Base-by-base conservation (phyloP, 2,888 invertebrate genomes). In the Lacanobia wlatinum region DNA sequence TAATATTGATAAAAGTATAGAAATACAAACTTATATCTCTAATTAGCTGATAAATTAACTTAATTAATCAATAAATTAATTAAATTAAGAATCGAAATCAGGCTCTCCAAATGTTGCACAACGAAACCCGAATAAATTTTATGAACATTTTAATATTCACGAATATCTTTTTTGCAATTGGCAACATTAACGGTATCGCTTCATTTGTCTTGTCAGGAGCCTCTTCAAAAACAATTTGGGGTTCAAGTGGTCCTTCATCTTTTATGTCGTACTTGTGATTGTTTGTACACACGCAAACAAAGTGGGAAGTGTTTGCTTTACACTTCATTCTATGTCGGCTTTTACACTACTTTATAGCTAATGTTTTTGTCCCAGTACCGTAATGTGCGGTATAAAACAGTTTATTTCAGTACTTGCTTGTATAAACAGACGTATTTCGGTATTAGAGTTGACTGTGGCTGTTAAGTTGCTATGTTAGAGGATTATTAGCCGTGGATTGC, bases 241-340 rank as follows among this genome's bases (percentile, higher is more conserved):
- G 63, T 78, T 82, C 73, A 70, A 85, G 76, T 69, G 76, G 77
- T 85, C 79, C 78, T 88, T 85, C 34, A 56, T 88, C 84, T 89
- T 88, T 87, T 82, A 82, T 85, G 82, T 23, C 10, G 28, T 59
- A 63, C 78, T 78, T 67, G 78, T 88, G 88, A 91, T 92, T 92
- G 92, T 92, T 91, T 90, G 87, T 90, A 86, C 70, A 89, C 90
- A 90, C 83, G 87, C 89, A 89, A 93, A 94, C 91, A 93, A 89
- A 87, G 80, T 73, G 55, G 16, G 63, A 72, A 86, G 78, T 89
- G 85, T 90, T 88, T 90, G 77, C 59, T 66, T 75, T 76, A 79
- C 86, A 80, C 90, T 91, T 83, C 66, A 82, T 70, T 70, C 10
- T 1, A 61, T 59, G 68, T 64, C 62, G 73, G 56, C 68, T 63